Evolutionary conservation across 2,113 vertebrate genomes (phyloP), one percentile per base, ranked within the genome.

Genomic region (Charina bottae): DNA sequence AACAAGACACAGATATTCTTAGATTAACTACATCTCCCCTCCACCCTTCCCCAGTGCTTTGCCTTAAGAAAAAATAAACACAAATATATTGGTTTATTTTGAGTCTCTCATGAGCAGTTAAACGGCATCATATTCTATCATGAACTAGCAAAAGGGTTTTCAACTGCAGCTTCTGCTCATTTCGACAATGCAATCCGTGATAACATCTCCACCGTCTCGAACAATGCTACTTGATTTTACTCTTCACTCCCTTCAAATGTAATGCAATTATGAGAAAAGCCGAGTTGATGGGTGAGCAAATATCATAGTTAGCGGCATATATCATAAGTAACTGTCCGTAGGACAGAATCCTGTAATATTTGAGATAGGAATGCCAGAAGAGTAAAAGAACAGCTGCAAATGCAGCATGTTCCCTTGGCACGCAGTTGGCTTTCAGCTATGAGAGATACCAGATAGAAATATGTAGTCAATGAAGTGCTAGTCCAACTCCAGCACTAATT

Each of bases 31-130:
- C 59, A 13, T 33, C 19, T 91, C 19, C 33, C 33, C 26, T 9
- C 21, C 42, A 85, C 42, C 19, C 1, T 42, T 42, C 24, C n/a
- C 15, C 49, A 26, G 26, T 33, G n/a, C 55, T 87, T 55, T 85
- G 46, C 21, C 60, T 91, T 58, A 88, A 86, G 49, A 64, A 88
- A 91, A 91, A n/a, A 83, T 91, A 91, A 91, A 86, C 21, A 55
- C 37, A 91, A 64, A 72, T 62, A 42, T 78, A 49, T 58, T 13
- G 2, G 9, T n/a, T 58, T 88, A 33, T 91, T 37, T 62, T 84
- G 24, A 33, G 15, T 37, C 49, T 53, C 7, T 64, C 11, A 21
- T 3, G 2, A 90, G 68, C 60, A 68, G 88, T 89, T 89, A 72
- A 21, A 89, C 54, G 28, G 33, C 55, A 83, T 84, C 55, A 42